Conservation (phyloP, 1,140 invertebrate genomes). For the Pteromalus puparum region DNA sequence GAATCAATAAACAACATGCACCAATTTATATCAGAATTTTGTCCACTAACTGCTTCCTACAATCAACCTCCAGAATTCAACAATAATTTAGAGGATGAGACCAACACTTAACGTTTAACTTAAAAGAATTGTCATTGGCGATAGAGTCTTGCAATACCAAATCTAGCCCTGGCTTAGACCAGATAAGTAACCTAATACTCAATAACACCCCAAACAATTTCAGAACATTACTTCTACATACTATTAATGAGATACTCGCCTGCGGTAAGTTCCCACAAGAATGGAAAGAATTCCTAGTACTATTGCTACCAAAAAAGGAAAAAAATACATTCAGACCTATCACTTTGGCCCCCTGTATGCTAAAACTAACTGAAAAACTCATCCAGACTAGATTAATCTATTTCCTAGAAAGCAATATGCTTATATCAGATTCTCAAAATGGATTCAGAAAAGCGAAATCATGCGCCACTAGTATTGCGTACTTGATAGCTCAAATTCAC, state of each 20-base stretch:
- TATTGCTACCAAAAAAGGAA: constrained; percentile 42
- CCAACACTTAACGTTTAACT: neutral
- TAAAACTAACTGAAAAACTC: constrained; percentile 43
- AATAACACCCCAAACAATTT: neutral
- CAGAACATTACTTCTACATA: neutral
- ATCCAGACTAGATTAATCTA: constrained; percentile 8
- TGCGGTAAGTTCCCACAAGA: neutral
- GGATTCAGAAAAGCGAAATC: constrained; percentile 48
- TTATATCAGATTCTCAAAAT: constrained; percentile 1
- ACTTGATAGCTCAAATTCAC: neutral
- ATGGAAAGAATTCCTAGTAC: constrained; percentile 30
- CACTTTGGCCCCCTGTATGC: constrained; percentile 34
- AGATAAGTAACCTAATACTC: neutral
- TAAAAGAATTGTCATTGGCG: neutral
- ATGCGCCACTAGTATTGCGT: neutral
- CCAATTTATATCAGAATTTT: neutral
- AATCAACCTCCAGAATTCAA: neutral
- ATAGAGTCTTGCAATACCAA: neutral
- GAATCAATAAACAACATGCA: neutral
- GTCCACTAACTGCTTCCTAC: neutral
- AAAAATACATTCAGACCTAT: constrained; percentile 39
- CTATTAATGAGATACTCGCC: neutral
- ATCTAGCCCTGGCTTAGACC: neutral
- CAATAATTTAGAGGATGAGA: neutral
- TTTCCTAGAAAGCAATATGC: constrained; percentile 6